Percentiles rank a stretch among this genome's conserved stretches.
These are phyloP conservation scores for Drosophila maculinotata DNA, from an alignment of 2,888 invertebrate species.

Conservation along the genomic window DNA sequence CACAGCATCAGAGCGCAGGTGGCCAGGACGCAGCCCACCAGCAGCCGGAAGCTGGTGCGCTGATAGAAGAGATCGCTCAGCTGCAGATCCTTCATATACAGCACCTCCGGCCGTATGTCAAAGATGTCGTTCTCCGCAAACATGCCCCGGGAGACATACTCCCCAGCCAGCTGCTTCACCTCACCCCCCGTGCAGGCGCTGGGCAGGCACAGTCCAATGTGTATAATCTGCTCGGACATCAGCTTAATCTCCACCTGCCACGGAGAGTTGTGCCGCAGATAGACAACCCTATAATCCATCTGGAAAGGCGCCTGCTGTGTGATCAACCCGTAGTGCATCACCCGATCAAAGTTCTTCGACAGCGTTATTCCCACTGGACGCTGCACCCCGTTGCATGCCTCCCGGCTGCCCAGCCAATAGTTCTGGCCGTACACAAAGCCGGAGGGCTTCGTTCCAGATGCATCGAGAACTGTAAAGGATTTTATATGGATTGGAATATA, in stretches of 20 bases:
- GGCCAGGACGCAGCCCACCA: slow-evolving; percentile 68
- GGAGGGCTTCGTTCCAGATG: slow-evolving; percentile 86
- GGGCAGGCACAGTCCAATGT: slow-evolving; percentile 86
- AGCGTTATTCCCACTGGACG: slow-evolving; percentile 83
- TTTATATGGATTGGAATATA: too few relatives aligned
- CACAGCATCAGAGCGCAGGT: slow-evolving; percentile 76
- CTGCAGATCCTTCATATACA: slow-evolving; percentile 84
- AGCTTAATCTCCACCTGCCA: slow-evolving; percentile 85
- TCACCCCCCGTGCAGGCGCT: slow-evolving; percentile 85
- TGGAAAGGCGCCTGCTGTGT: slow-evolving; percentile 83
- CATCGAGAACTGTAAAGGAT: slow-evolving; percentile 85
- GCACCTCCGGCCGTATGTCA: slow-evolving; percentile 83
- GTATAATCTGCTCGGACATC: slow-evolving; percentile 85
- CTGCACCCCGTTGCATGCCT: slow-evolving; percentile 86
- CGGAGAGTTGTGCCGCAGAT: slow-evolving; percentile 84
- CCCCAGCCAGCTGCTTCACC: slow-evolving; percentile 81
- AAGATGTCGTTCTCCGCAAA: slow-evolving; percentile 83
- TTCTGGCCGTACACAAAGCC: slow-evolving; percentile 88
- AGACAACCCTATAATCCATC: slow-evolving; percentile 84
- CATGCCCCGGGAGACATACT: slow-evolving; percentile 77
- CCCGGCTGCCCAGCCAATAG: slow-evolving; percentile 87
- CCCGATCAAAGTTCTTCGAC: slow-evolving; percentile 82
- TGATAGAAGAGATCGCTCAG: slow-evolving; percentile 80
- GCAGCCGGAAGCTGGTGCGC: slow-evolving; percentile 80
- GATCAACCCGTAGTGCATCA: slow-evolving; percentile 84